Conservation (phyloP, 2,888 invertebrate genomes). For the Cistogaster globosa region DNA sequence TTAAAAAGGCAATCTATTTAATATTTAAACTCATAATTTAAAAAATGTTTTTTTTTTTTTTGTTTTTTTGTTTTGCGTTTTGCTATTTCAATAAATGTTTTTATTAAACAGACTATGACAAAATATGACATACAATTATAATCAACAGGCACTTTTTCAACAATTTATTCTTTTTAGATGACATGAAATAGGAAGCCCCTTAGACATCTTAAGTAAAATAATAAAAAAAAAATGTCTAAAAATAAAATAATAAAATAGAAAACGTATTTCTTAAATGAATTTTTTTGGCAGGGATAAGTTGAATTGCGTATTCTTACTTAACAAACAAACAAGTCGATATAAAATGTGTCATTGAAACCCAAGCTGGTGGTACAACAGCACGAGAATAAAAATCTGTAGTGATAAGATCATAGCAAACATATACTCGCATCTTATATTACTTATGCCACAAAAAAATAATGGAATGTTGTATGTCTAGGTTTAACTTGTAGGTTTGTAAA, state of each 20-base stretch:
- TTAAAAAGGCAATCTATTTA: no score
- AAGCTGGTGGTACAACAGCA: not conserved
- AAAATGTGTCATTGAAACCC: constrained; percentile 18
- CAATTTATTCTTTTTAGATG: not conserved
- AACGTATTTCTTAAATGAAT: constrained; percentile 1
- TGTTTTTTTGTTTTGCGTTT: no score
- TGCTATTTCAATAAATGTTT: not conserved
- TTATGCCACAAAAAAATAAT: constrained; percentile 11
- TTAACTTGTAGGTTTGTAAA: constrained; percentile 36
- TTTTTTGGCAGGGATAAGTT: constrained; percentile 1
- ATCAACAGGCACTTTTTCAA: constrained; percentile 28
- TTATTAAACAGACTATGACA: constrained; percentile 25
- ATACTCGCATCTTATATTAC: constrained; percentile 33
- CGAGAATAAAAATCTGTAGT: constrained; percentile 17
- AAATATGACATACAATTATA: constrained; percentile 43
- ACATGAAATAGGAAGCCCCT: constrained; percentile 33
- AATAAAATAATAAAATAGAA: constrained; percentile 37
- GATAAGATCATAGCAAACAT: constrained; percentile 43
- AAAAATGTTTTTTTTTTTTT: not conserved
- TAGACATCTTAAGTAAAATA: constrained; percentile 8
- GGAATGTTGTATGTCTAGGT: not conserved
- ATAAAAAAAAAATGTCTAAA: not conserved
- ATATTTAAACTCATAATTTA: no score
- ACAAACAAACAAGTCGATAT: not conserved
- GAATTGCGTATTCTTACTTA: not conserved